Percentiles rank a stretch among this genome's conserved stretches.
Conservation (phyloP, 2,113 vertebrate genomes). For the Leptobrachium ailaonicum region DNA sequence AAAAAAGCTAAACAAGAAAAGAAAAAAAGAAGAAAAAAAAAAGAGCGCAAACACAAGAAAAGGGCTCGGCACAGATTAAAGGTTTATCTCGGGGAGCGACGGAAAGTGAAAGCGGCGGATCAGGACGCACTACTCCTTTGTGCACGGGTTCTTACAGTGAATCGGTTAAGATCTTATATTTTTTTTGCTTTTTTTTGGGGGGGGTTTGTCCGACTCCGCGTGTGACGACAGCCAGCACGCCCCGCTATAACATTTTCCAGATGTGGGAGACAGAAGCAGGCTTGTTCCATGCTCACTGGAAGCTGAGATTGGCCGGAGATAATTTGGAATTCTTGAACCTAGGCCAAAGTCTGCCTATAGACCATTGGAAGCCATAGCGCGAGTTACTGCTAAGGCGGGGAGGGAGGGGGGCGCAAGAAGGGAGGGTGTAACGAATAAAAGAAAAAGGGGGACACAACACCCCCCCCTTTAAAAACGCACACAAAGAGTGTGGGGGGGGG, state of each 20-base stretch:
- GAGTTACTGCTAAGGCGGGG: constrained; percentile 6
- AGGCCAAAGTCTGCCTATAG: constrained; percentile 55
- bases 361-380: constrained; percentile 14
- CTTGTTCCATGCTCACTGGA: constrained; percentile 66
- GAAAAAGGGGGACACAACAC: no score
- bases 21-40: no score
- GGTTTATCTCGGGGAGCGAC: not conserved
- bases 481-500: no score
- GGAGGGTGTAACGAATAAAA: no score
- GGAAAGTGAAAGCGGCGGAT: not conserved
- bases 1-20: no score
- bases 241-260: constrained; percentile 64
- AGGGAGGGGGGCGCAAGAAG: not conserved
- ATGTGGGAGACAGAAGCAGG: constrained; percentile 64
- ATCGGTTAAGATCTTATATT: not conserved
- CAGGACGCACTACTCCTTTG: not conserved
- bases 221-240: constrained; percentile 53
- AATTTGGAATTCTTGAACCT: constrained; percentile 62
- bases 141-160: not conserved
- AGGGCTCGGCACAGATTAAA: no score
- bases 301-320: constrained; percentile 60
- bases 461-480: no score
- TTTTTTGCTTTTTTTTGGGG: not conserved
- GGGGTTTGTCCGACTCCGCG: constrained; percentile 5
- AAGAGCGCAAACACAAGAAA: no score